Base-by-base conservation (phyloP, 2,113 vertebrate species). In the Xiphias gladius region DNA sequence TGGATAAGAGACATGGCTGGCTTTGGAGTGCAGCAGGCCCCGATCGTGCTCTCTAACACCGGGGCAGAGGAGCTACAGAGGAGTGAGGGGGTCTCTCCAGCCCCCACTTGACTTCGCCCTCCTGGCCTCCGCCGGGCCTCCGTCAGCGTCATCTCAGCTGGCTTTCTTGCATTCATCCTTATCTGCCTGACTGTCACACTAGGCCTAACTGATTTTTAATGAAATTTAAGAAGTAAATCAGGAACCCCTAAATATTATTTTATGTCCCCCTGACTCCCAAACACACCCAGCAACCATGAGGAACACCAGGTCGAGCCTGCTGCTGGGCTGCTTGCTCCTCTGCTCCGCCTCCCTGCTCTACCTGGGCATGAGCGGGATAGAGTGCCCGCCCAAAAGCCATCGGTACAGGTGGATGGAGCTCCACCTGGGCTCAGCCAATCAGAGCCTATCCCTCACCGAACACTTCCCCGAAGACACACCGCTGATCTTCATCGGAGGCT, bases 401-500 rank as follows among this genome's bases (percentile, higher is more conserved):
- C 94, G 96, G 19, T 95, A 94, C 94, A 11, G 66, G 9, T 59
- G 84, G 3, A 68, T 80, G 68, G 86, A 93, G 85, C 90, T 94
- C 71, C 93, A 95, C 0, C 26, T 74, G 28, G 86, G 92, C 32
- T 93, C 94, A 0, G 84, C 85, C 82, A 84, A 94, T 46, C 74
- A 78, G 20, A 81, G 19, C 54, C 41, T 78, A 6, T 70, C 87
- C 11, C 73, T 90, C 59, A 55, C 68, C 70, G 87, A 58, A 50
- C 91, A 78, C 94, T 94, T 91, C 91, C 91, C 83, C 43, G 97
- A 98, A 84, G 97, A 97, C 93, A 97, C 96, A 90, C 97, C 97
- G 37, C 94, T 98, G 67, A 97, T 98, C 89, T 98, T 98, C 90
- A 97, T 98, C 28, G 97, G 97, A 0, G 97, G 97, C 43, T 97